Conservation (phyloP, 2,888 invertebrate species). For the Andrena bicolor region DNA sequence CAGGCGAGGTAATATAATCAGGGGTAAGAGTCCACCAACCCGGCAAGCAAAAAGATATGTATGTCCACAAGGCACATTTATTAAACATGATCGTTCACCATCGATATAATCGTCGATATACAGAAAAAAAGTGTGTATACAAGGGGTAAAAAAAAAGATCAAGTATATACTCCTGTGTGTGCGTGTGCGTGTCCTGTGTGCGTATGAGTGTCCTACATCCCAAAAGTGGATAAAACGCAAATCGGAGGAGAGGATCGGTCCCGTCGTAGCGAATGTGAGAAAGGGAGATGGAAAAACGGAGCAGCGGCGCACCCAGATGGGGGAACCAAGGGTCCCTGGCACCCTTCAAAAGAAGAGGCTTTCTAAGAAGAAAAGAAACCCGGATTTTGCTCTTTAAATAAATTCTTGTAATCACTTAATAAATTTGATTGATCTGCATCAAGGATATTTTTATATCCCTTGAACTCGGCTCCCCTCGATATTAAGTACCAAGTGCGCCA, state of each 20-base stretch:
- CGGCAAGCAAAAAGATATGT: conserved; percentile 84
- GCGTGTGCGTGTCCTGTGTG: conserved; percentile 53
- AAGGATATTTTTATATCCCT: no score
- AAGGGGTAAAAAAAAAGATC: conserved; percentile 74
- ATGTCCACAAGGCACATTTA: conserved; percentile 85
- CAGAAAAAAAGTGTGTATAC: conserved; percentile 79
- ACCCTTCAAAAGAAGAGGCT: no score
- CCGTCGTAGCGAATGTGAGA: conserved; percentile 12
- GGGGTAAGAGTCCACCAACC: conserved; percentile 84
- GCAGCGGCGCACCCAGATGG: not conserved
- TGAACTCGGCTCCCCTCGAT: no score
- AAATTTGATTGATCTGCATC: no score
- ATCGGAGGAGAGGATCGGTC: conserved; percentile 23
- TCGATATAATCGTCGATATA: conserved; percentile 83
- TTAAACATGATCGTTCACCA: conserved; percentile 84
- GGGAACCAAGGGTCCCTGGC: no score
- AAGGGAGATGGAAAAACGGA: not conserved
- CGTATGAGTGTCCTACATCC: conserved; percentile 70
- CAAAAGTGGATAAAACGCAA: conserved; percentile 64
- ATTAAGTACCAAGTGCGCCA: no score
- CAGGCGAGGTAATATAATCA: conserved; percentile 79
- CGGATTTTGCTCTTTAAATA: no score
- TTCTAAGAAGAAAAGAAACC: no score
- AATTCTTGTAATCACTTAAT: no score
- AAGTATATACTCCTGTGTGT: conserved; percentile 53